Percentiles rank a stretch among this genome's conserved stretches.
Conservation (phyloP, 2,888 invertebrate genomes). For the Habrosyne pyritoides region DNA sequence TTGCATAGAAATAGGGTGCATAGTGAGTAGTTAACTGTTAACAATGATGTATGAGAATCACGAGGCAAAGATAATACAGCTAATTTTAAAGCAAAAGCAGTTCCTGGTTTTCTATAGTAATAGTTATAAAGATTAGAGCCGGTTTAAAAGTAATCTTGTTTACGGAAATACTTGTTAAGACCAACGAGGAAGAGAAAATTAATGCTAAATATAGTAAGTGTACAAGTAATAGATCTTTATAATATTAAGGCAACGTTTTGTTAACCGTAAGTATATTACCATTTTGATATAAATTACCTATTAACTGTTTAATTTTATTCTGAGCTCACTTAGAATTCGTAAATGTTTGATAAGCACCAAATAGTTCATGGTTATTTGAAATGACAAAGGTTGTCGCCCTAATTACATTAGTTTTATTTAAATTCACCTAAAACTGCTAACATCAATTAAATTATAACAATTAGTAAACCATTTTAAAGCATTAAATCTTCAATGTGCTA, state of each 20-base stretch:
- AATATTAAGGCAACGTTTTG: background rate
- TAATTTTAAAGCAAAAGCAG: constrained; percentile 4
- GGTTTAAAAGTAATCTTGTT: constrained; percentile 22
- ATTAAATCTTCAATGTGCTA: background rate
- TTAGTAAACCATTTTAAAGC: background rate
- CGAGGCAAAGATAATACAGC: constrained; percentile 4
- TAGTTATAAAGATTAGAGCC: constrained; percentile 10
- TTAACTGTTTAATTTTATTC: background rate
- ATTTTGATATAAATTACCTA: background rate
- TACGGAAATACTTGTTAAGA: constrained; percentile 35
- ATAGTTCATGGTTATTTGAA: background rate
- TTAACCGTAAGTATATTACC: background rate
- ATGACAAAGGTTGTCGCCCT: background rate
- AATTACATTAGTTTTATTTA: background rate
- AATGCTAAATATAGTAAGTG: constrained; percentile 21
- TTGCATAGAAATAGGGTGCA: background rate
- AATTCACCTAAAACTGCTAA: background rate
- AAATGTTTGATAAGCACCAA: background rate
- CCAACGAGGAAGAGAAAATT: constrained; percentile 40
- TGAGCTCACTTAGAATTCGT: background rate
- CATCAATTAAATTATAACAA: background rate
- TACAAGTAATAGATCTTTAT: background rate
- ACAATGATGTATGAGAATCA: background rate
- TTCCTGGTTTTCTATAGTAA: constrained; percentile 9
- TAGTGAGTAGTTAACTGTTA: background rate